Evolutionary conservation across 2,888 invertebrate genomes (phyloP), one percentile per base, ranked within the genome.

Genomic region (Leptinotarsa rubiginosa): DNA sequence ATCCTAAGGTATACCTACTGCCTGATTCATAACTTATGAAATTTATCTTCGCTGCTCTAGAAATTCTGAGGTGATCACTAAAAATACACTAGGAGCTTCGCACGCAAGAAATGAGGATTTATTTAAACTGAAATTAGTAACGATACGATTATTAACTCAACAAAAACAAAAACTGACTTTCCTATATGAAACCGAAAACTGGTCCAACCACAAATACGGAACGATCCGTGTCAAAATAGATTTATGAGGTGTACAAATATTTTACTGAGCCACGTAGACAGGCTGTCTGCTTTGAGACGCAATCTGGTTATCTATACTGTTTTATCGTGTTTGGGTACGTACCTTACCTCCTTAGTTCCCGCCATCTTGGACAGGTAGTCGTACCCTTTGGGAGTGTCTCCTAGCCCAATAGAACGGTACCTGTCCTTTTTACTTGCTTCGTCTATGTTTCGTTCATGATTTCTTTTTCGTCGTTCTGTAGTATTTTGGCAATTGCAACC

Each of bases 211-310:
- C 67, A 52, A 49, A n/a, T 67, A 20, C 47, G 16, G 16, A 4
- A n/a, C 66, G 22, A 31, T 3, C 62, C 62, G 41, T 41, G 67
- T 49, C 49, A 67, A 50, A 49, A 52, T 50, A 50, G 67, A 67
- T 67, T 67, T 67, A 67, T 52, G 67, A 50, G 52, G 67, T 67
- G 47, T 62, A 70, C 59, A 64, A 25, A 62, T 62, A 67, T 18
- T 47, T 47, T 15, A 49, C 50, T 47, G 18, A 52, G 16, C 52
- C 67, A n/a, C 25, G 16, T 65, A 70, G 77, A 77, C 77, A 77
- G 56, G 77, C 77, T 75, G 77, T 77, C 77, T 77, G 72, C 71
- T 52, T 31, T 4, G 2, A 16, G 41, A 25, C 15, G 62, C 62
- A 22, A 49, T 67, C 49, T 50, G 50, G 49, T 67, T 67, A 67